These are phyloP conservation scores for Diorhabda carinulata DNA, from an alignment of 1,140 invertebrate species.

Conservation along the genomic window DNA sequence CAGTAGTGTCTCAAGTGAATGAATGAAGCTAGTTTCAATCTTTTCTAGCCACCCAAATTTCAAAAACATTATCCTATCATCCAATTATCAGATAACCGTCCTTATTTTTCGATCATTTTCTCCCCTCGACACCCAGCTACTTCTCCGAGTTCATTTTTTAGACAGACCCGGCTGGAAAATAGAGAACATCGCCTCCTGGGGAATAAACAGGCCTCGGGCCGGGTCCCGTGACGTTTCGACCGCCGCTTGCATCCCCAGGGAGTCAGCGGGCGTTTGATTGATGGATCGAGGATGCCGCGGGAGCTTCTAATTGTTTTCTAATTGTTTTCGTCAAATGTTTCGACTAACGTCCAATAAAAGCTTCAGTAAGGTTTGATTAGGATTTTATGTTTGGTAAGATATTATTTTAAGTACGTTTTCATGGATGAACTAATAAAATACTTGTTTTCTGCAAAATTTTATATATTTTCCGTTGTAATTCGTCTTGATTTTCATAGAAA, in stretches of 20 bases:
- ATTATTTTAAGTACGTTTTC: neutral
- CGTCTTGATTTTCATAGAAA: no score
- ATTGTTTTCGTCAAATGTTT: conserved; percentile 35
- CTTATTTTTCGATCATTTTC: conserved; percentile 10
- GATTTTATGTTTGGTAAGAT: conserved; percentile 1
- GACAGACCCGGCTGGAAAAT: neutral
- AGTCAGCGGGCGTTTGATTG: conserved; percentile 32
- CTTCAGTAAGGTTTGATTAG: conserved; percentile 11
- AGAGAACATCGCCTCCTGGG: conserved; percentile 1
- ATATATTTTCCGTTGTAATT: no score
- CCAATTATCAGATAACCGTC: conserved; percentile 3
- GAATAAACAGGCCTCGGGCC: conserved; percentile 7
- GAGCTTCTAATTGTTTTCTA: conserved; percentile 34
- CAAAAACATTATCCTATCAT: neutral
- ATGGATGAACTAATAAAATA: no score
- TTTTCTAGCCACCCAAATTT: neutral
- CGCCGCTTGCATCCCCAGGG: conserved; percentile 24
- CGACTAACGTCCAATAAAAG: conserved; percentile 19
- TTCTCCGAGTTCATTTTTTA: conserved; percentile 3
- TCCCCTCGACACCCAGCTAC: conserved; percentile 1
- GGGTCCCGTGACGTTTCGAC: conserved; percentile 18
- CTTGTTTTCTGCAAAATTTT: no score
- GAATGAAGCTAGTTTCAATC: no score
- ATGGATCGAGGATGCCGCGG: conserved; percentile 26
- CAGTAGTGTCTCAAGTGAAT: no score